phyloP scores from a whole-genome alignment of 2,888 invertebrate genomes.

The Hermodice carunculata region DNA sequence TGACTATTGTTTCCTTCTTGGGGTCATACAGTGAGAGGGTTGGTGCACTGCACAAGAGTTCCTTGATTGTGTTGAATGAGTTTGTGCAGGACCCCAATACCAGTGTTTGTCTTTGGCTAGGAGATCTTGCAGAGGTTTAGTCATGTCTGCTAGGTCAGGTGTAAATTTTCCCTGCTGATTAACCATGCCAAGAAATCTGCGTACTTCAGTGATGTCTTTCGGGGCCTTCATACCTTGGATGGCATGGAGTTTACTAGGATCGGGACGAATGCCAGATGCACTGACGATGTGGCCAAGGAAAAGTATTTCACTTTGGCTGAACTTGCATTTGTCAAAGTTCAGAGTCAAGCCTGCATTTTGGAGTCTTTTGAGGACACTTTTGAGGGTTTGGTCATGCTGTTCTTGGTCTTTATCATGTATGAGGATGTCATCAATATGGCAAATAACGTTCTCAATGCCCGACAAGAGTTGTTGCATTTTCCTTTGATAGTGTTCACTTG shows the following conservation, averaged over 20 bases:
- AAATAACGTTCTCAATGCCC: constrained; percentile 25
- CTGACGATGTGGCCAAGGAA: constrained; percentile 37
- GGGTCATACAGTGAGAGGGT: constrained; percentile 57
- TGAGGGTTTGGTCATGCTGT: constrained; percentile 32
- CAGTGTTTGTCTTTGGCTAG: constrained; percentile 27
- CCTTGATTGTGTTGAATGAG: constrained; percentile 54
- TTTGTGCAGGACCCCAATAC: constrained; percentile 31
- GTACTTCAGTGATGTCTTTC: constrained; percentile 15
- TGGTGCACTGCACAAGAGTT: constrained; percentile 47
- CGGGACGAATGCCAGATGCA: constrained; percentile 20
- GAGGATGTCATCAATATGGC: constrained; percentile 41
- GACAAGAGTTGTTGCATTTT: constrained; percentile 30
- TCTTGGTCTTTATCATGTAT: constrained; percentile 20
- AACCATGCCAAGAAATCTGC: constrained; percentile 33
- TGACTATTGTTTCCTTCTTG: constrained; percentile 35
- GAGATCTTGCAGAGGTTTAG: constrained; percentile 30
- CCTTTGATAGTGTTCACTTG: constrained; percentile 24
- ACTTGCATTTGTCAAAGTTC: constrained; percentile 38
- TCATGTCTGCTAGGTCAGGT: constrained; percentile 17
- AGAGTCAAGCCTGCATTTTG: constrained; percentile 33
- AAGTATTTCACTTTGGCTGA: constrained; percentile 20
- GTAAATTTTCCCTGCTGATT: constrained; percentile 35
- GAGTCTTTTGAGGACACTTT: constrained; percentile 12
- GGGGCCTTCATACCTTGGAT: constrained; percentile 22
- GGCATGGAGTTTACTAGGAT: constrained; percentile 25